A percentile compares a stretch with the other conserved stretches of the same genome.
phyloP scores from a whole-genome alignment of 2,797 vertebrate genomes.

The Acanthurus lineatus region DNA sequence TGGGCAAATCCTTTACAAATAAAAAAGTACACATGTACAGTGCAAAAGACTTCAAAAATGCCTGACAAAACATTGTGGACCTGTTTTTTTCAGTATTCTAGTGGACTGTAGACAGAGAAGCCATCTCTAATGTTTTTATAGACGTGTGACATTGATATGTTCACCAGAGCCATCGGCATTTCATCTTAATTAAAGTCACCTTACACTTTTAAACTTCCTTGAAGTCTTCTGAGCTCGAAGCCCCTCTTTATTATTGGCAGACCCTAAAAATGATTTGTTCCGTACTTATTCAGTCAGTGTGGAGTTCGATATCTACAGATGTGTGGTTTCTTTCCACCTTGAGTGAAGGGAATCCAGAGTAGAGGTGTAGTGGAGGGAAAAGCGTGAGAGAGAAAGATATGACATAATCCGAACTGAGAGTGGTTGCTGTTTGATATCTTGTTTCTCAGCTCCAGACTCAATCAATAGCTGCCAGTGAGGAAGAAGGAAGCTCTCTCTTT shows the following conservation, averaged over 20 bases:
- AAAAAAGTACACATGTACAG: background rate
- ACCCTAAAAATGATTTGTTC: constrained; percentile 57
- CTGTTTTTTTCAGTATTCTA: background rate
- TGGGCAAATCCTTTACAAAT: constrained; percentile 2
- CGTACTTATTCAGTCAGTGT: constrained; percentile 34
- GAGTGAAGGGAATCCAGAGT: constrained; percentile 63
- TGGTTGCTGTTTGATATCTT: constrained; percentile 74
- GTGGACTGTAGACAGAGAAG: background rate
- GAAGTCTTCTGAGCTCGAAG: constrained; percentile 53
- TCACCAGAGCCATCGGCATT: constrained; percentile 2
- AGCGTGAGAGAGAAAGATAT: constrained; percentile 49
- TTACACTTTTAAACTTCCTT: constrained; percentile 61
- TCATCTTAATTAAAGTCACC: constrained; percentile 33
- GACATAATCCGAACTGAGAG: constrained; percentile 74
- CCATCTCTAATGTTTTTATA: constrained; percentile 15
- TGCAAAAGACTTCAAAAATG: background rate
- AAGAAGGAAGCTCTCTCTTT: constrained; percentile 23
- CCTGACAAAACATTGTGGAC: background rate
- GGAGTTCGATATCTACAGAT: constrained; percentile 57
- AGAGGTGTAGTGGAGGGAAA: constrained; percentile 48
- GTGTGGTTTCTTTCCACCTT: constrained; percentile 65
- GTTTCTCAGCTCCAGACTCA: constrained; percentile 68
- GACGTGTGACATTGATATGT: constrained; percentile 3
- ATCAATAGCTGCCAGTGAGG: constrained; percentile 74
- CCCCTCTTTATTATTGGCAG: constrained; percentile 45